phyloP scores from a whole-genome alignment of 2,113 vertebrate species.

The Pseudorhombus dupliciocellatus region DNA sequence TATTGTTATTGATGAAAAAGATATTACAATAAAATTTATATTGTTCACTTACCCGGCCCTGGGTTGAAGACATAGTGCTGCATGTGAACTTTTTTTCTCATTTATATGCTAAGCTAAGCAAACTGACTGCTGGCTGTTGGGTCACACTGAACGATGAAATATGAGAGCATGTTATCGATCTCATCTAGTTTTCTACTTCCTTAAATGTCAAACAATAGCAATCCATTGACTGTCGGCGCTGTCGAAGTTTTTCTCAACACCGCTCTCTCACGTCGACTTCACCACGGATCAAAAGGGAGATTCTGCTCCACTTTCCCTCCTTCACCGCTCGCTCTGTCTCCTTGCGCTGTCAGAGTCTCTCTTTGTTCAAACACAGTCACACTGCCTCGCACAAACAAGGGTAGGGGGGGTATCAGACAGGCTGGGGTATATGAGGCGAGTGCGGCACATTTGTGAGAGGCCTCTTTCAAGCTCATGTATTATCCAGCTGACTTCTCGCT shows the following conservation, averaged over 20 bases:
- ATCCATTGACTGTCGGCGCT: background rate
- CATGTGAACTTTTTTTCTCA: background rate
- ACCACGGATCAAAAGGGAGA: constrained; percentile 8
- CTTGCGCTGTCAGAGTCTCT: constrained; percentile 22
- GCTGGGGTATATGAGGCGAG: constrained; percentile 30
- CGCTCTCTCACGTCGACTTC: background rate
- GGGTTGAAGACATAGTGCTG: background rate
- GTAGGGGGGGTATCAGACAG: constrained; percentile 5
- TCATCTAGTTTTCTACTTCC: background rate
- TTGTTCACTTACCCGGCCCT: background rate
- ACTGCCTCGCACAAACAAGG: constrained; percentile 13
- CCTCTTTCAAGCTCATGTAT: constrained; percentile 68
- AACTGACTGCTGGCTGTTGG: background rate
- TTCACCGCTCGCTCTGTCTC: background rate
- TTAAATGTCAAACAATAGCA: background rate
- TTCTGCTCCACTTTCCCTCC: constrained; percentile 20
- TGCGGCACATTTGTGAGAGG: constrained; percentile 46
- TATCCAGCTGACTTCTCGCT: constrained; percentile 69
- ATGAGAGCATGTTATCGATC: background rate
- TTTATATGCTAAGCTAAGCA: background rate
- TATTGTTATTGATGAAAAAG: background rate
- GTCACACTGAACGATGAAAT: background rate
- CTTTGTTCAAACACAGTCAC: constrained; percentile 9
- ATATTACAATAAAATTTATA: background rate
- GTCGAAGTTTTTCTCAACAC: background rate